phyloP scores from a whole-genome alignment of 2,797 vertebrate genomes.

The Amniataba percoides region DNA sequence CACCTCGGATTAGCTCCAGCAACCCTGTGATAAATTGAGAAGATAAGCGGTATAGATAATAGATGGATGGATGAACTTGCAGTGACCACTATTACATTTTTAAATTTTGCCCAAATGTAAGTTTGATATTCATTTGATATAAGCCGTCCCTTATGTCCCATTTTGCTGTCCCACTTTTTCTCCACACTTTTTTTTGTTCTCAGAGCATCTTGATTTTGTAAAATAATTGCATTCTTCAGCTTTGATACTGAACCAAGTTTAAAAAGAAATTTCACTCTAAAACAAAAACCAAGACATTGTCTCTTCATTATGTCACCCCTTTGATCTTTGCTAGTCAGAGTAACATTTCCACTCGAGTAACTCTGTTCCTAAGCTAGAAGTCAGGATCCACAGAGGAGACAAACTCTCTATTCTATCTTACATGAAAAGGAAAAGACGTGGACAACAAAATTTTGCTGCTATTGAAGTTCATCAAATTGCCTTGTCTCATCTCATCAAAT shows the following conservation, averaged over 20 bases:
- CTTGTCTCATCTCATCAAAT: slow-evolving; percentile 46
- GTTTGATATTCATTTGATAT: slow-evolving; percentile 7
- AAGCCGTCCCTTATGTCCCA: slow-evolving; percentile 6
- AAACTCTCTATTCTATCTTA: slow-evolving; percentile 9
- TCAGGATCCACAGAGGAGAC: slow-evolving; percentile 11
- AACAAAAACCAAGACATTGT: slow-evolving; percentile 45
- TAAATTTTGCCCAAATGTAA: not conserved
- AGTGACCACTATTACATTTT: slow-evolving; percentile 12
- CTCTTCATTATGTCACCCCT: slow-evolving; percentile 50
- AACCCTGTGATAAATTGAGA: too few relatives aligned
- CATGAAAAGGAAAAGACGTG: slow-evolving; percentile 58
- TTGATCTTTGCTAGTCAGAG: slow-evolving; percentile 56
- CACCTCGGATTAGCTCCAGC: too few relatives aligned
- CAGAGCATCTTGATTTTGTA: slow-evolving; percentile 19
- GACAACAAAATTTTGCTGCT: slow-evolving; percentile 27
- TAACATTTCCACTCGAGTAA: slow-evolving; percentile 33
- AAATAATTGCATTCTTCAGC: slow-evolving; percentile 51
- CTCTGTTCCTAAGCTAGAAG: slow-evolving; percentile 26
- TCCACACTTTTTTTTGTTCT: slow-evolving; percentile 6
- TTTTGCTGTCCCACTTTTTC: slow-evolving; percentile 37
- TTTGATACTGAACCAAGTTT: slow-evolving; percentile 47
- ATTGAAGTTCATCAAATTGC: slow-evolving; percentile 50
- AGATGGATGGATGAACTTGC: not conserved
- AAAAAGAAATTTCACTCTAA: slow-evolving; percentile 39
- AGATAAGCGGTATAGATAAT: too few relatives aligned